Percentiles rank a stretch among this genome's conserved stretches.
Conservation (phyloP, 2,113 vertebrate genomes). For the Ophiodon elongatus region DNA sequence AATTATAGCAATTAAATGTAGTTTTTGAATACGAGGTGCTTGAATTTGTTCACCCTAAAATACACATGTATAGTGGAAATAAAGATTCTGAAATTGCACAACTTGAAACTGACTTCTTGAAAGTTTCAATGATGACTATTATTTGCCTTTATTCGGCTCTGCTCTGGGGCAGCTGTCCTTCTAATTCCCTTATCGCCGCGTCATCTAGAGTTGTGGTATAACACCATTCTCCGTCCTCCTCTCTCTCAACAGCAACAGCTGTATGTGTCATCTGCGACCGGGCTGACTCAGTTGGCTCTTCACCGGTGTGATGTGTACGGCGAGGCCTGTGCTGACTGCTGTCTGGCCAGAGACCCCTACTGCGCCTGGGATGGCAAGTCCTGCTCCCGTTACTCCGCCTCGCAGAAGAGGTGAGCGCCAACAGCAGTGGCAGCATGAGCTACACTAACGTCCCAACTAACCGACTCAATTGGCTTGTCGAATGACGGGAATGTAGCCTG, state of each 20-base stretch:
- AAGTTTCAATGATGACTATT: background rate
- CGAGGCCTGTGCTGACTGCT: slow-evolving; percentile 96
- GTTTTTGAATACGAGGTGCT: background rate
- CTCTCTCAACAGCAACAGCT: slow-evolving; percentile 93
- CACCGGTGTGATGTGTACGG: slow-evolving; percentile 96
- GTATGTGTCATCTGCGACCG: slow-evolving; percentile 91
- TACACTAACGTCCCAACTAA: slow-evolving; percentile 43
- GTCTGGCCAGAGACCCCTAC: slow-evolving; percentile 96
- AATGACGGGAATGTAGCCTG: slow-evolving; percentile 10
- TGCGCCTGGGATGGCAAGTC: slow-evolving; percentile 98
- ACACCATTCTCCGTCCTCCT: background rate
- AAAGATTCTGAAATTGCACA: background rate
- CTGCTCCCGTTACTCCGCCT: slow-evolving; percentile 95
- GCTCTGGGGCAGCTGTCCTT: background rate
- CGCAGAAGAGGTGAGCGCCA: slow-evolving; percentile 92
- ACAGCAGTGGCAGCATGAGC: slow-evolving; percentile 34
- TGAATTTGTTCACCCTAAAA: background rate
- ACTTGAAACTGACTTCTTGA: background rate
- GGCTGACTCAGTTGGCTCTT: slow-evolving; percentile 95
- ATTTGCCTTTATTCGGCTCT: background rate
- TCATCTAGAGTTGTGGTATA: background rate
- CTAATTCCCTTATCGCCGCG: background rate
- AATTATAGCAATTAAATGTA: background rate
- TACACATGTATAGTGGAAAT: background rate
- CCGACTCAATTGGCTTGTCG: slow-evolving; percentile 8